These are phyloP conservation scores for Drosophila siamana DNA, from an alignment of 2,888 invertebrate genomes.

Conservation along the genomic window DNA sequence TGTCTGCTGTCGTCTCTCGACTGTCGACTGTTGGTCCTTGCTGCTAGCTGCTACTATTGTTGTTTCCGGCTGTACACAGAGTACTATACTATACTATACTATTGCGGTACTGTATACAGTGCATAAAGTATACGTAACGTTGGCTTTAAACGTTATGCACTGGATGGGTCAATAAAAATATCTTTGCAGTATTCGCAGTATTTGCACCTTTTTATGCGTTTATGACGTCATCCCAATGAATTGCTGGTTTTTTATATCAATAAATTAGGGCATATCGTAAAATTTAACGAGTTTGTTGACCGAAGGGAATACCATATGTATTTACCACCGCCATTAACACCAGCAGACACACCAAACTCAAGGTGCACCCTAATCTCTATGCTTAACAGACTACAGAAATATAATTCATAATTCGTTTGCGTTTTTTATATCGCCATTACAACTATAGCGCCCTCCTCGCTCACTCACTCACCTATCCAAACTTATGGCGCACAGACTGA, in stretches of 20 bases:
- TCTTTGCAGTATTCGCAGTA: constrained; percentile 66
- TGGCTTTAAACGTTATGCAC: constrained; percentile 42
- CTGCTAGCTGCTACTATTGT: constrained; percentile 33
- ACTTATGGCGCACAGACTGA: constrained; percentile 63
- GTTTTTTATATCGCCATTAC: neutral
- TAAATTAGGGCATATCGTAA: constrained; percentile 42
- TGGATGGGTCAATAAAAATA: constrained; percentile 69
- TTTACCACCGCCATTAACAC: constrained; percentile 5
- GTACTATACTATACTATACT: constrained; percentile 31
- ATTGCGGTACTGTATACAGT: constrained; percentile 17
- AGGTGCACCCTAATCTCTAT: neutral
- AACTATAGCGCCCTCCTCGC: neutral
- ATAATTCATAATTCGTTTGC: neutral
- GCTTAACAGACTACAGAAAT: no score
- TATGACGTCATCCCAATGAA: constrained; percentile 53
- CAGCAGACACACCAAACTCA: neutral
- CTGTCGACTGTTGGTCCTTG: neutral
- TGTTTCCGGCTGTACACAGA: constrained; percentile 20
- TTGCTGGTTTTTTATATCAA: constrained; percentile 22
- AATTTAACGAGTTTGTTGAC: constrained; percentile 36
- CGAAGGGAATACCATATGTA: constrained; percentile 12
- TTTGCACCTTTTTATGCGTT: constrained; percentile 68
- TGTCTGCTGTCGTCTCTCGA: neutral
- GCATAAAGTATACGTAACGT: constrained; percentile 29
- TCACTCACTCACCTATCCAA: constrained; percentile 57